Evolutionary conservation across 2,888 invertebrate genomes (phyloP), one percentile per base, ranked within the genome.

Genomic region (Leptinotarsa tumamoca): DNA sequence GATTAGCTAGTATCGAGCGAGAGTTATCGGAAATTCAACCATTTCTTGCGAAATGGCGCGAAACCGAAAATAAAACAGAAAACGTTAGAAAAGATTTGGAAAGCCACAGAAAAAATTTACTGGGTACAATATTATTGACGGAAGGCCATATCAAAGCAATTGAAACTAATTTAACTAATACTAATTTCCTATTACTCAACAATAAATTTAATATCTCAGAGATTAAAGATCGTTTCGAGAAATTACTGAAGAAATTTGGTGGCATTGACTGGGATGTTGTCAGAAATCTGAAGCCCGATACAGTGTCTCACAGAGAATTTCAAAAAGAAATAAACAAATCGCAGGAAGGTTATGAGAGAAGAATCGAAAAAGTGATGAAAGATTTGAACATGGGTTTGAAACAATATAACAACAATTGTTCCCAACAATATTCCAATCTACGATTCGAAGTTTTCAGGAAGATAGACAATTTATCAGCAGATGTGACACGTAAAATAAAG

Each of bases 351-450:
- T 43, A 63, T 33, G 63, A 63, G 17, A 10, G 4, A 63, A 63
- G n/a, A 18, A 15, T 43, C 4, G 17, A 63, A 17, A 14, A 3
- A 18, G 15, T 63, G n/a, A 4, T 4, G 27, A 5, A 27, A 33
- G 18, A 63, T 33, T 17, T 63, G 63, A 33, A 5, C 33, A n/a
- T 43, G 43, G n/a, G 33, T 13, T 43, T 63, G 63, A 43, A 33
- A 43, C 63, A 63, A 63, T 43, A 43, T 63, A 14, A 4, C 27
- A 10, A 3, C 0, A 27, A 5, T 63, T 63, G 5, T 27, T 63
- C 63, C 3, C 33, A n/a, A n/a, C 33, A 63, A 63, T 63, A 63
- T 43, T 61, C 63, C 63, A 43, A 63, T 14, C 33, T 63, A n/a
- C 27, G n/a, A n/a, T 17, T 10, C 3, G 63, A 63, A 63, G n/a